Percentiles rank a stretch among this genome's conserved stretches.
phyloP scores from a whole-genome alignment of 2,113 vertebrate genomes.

The Myanophis thanlyinensis region DNA sequence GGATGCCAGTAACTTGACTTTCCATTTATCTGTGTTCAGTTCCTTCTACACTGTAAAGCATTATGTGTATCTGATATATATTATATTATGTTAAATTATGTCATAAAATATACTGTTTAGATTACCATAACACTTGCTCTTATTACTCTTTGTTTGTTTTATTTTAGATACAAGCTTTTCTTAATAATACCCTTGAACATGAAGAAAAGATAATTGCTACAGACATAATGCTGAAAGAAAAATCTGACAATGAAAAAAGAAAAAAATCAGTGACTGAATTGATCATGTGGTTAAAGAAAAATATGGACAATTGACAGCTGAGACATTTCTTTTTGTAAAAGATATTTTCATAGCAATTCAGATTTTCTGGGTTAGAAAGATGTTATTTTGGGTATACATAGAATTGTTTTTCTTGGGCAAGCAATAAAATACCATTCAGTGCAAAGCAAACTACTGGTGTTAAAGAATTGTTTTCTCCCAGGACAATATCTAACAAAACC shows the following conservation, averaged over 20 bases:
- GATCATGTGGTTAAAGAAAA: conserved; percentile 68
- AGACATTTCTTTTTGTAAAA: background rate
- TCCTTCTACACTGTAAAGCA: background rate
- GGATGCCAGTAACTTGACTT: background rate
- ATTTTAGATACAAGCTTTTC: conserved; percentile 72
- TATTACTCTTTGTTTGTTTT: conserved; percentile 13
- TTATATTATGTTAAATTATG: background rate
- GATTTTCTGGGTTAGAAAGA: background rate
- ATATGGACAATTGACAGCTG: conserved; percentile 49
- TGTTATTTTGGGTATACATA: background rate
- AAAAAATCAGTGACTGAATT: conserved; percentile 43
- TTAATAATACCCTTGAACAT: conserved; percentile 64
- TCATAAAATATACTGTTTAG: background rate
- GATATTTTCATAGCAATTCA: conserved; percentile 6
- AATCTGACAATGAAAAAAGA: conserved; percentile 56
- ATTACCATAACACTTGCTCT: background rate
- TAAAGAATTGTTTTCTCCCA: conserved; percentile 1
- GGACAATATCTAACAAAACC: background rate
- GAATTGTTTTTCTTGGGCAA: background rate
- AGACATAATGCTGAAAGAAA: conserved; percentile 53
- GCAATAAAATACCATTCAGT: background rate
- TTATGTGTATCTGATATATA: background rate
- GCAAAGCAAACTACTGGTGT: conserved; percentile 4
- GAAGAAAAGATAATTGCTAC: conserved; percentile 41
- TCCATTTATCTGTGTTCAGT: background rate